Evolutionary conservation across 1,140 invertebrate species (phyloP), one percentile per base, ranked within the genome.

Genomic region (Dufourea novaeangliae): DNA sequence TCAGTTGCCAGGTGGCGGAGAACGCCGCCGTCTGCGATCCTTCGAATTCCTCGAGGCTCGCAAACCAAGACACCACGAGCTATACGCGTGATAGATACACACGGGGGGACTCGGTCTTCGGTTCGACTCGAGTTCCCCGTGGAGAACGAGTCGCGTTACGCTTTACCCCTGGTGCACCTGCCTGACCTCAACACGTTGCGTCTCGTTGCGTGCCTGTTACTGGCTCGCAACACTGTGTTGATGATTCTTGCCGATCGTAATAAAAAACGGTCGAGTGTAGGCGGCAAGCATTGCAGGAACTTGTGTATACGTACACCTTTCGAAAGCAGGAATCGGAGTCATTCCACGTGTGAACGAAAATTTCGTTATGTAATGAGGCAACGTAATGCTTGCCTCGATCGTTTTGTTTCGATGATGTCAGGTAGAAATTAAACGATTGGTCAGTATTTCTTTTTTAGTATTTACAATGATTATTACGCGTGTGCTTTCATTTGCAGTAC

Each of bases 1-100:
- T 70, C 68, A 70, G 54, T 70, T 62, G 72, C 71, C 80, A 83
- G 83, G 68, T 84, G 84, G 52, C 56, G 44, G 20, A 1, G 1
- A 59, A 14, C 37, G 14, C 67, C 39, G 67, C 57, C 14, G 11
- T 39, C 27, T 34, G 44, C 44, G 41, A 4, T 50, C 50, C 20
- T 37, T 39, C 20, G 34, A 3, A 56, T 77, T 63, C 27, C 68
- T 22, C 37, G 25, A n/a, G 14, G 22, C 10, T 56, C 27, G 17
- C 37, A 32, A 44, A 3, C 54, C 32, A 14, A 67, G 2, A 68
- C 50, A 34, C 32, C 41, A 5, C 25, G 11, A 14, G 62, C 37
- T 14, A 22, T 20, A 25, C 12, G 34, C 37, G 25, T 25, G n/a
- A n/a, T n/a, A n/a, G n/a, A n/a, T n/a, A 46, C 39, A 32, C 20